phyloP scores from a whole-genome alignment of 2,797 vertebrate species.

The Todus mexicanus region DNA sequence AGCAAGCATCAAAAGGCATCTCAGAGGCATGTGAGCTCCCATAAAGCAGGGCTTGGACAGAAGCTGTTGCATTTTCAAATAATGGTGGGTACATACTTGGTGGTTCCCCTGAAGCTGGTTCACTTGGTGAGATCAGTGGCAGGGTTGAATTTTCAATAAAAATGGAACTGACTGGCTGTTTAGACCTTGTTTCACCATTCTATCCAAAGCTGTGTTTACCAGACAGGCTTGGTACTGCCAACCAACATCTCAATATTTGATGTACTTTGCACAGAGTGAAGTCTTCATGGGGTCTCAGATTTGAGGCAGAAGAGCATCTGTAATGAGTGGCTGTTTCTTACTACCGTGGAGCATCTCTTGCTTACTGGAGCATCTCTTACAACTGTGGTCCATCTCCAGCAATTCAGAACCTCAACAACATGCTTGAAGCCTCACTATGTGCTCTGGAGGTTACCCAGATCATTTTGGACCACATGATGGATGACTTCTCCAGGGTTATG shows the following conservation, averaged over 20 bases:
- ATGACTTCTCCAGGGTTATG: neutral
- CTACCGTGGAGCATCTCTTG: neutral
- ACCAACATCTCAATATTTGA: fast-evolving
- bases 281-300: fast-evolving
- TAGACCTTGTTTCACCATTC: neutral
- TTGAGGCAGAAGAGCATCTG: neutral
- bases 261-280: neutral
- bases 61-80: neutral
- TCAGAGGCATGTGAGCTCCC: neutral
- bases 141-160: neutral
- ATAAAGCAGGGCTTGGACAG: neutral
- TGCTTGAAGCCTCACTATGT: fast-evolving
- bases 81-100: neutral
- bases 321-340: neutral
- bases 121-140: neutral
- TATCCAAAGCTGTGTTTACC: neutral
- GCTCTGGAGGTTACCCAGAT: neutral
- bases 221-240: neutral
- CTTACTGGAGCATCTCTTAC: neutral
- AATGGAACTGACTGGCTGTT: neutral
- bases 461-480: fast-evolving
- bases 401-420: neutral
- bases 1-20: neutral
- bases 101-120: neutral
- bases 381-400: neutral